Conservation (phyloP, 23 tunicate species). For the Trididemnum clinides region DNA sequence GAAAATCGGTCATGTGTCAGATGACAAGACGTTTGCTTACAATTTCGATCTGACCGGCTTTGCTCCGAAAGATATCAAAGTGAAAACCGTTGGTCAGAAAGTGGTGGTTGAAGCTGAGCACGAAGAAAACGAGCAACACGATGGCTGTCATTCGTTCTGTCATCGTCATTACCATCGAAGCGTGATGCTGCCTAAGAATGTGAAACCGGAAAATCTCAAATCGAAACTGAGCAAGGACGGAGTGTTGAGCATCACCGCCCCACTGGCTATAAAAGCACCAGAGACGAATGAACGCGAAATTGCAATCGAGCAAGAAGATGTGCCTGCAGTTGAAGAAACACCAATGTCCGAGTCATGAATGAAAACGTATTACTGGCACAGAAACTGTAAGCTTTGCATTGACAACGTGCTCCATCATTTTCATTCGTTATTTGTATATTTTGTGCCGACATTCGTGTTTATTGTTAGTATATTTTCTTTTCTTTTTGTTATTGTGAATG, state of each 20-base stretch:
- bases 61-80: constrained; percentile 20
- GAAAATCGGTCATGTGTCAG: constrained; percentile 1
- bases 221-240: constrained; percentile 39
- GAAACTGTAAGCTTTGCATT: too few species aligned
- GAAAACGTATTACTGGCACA: too few species aligned
- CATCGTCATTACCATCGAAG: constrained; percentile 57
- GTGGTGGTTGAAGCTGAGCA: constrained; percentile 48
- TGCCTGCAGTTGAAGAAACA: too few species aligned
- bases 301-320: neutral
- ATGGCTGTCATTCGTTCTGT: constrained; percentile 25
- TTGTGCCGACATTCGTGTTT: too few species aligned
- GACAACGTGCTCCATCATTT: too few species aligned
- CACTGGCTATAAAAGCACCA: neutral
- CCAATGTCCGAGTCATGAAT: too few species aligned
- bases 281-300: neutral
- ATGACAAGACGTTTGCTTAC: constrained; percentile 25
- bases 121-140: constrained; percentile 35
- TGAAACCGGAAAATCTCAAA: constrained; percentile 47
- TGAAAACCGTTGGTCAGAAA: constrained; percentile 56
- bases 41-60: constrained; percentile 30
- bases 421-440: too few species aligned
- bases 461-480: too few species aligned
- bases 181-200: constrained; percentile 45
- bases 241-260: constrained; percentile 58
- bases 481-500: too few species aligned